Conservation (phyloP, 2,888 invertebrate genomes). For the Campoplex capitator region DNA sequence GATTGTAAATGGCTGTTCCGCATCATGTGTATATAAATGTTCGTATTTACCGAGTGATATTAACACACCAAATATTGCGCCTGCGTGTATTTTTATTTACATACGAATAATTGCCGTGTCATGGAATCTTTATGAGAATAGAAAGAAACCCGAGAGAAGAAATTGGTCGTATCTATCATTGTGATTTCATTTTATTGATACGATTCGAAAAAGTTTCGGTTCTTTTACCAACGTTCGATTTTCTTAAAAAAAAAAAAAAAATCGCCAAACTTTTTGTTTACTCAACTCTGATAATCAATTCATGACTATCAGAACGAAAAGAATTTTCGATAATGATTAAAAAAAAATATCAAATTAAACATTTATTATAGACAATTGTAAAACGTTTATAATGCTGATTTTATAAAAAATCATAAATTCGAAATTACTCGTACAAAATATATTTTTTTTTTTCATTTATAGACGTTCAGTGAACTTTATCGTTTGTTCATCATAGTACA, state of each 20-base stretch:
- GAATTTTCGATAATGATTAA: not conserved
- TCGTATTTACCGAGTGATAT: constrained; percentile 58
- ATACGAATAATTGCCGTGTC: constrained; percentile 37
- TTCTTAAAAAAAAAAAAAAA: too few relatives aligned
- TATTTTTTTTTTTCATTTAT: not conserved
- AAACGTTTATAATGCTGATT: not conserved
- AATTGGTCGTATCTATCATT: not conserved
- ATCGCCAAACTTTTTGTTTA: too few relatives aligned
- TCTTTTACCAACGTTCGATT: too few relatives aligned
- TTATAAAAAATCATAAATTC: not conserved
- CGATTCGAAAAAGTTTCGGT: not conserved
- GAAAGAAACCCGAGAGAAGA: not conserved
- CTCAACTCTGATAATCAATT: too few relatives aligned
- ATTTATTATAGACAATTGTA: not conserved
- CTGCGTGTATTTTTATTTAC: constrained; percentile 58
- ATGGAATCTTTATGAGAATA: not conserved
- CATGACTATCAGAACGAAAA: too few relatives aligned
- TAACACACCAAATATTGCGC: constrained; percentile 33
- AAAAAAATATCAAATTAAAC: not conserved
- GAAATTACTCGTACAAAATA: not conserved
- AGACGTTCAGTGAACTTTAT: constrained; percentile 15
- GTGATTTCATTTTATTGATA: not conserved
- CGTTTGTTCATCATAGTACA: not conserved
- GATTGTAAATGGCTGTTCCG: constrained; percentile 60
- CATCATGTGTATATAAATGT: constrained; percentile 35